Evolutionary conservation across 2,888 invertebrate genomes (phyloP).

Genomic region (Magallana nippona): DNA sequence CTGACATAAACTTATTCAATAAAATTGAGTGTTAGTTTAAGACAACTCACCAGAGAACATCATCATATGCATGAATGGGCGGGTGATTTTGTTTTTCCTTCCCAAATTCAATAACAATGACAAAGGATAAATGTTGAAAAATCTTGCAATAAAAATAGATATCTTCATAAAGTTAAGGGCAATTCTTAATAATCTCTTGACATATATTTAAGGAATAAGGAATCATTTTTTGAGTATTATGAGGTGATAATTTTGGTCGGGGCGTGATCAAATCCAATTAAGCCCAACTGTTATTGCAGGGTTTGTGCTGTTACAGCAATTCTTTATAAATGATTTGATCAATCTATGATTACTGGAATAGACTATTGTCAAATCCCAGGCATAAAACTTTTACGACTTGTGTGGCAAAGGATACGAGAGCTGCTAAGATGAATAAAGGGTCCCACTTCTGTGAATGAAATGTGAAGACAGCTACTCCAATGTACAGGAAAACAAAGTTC

Average conservation of each 20-base stretch:
- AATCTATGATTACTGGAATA: no score
- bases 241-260: no score
- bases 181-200: no score
- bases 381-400: no score
- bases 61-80: slow-evolving; percentile 98
- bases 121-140: slow-evolving; percentile 96
- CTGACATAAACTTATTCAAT: no score
- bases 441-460: slow-evolving; percentile 97
- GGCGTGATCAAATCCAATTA: no score
- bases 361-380: no score
- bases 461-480: slow-evolving; percentile 99
- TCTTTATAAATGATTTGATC: no score
- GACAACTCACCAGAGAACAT: slow-evolving; percentile 90
- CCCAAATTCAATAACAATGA: slow-evolving; percentile 95
- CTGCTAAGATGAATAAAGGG: slow-evolving; percentile 92
- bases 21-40: background rate
- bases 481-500: slow-evolving; percentile 98
- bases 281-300: no score
- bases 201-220: no score
- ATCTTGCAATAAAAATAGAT: slow-evolving; percentile 93
- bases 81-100: slow-evolving; percentile 90
- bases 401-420: slow-evolving; percentile 88
- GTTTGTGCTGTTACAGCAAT: no score
- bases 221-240: no score
- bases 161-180: slow-evolving; percentile 83